Evolutionary conservation across 2,888 invertebrate species (phyloP).

Genomic region (Patella ulyssiponensis): DNA sequence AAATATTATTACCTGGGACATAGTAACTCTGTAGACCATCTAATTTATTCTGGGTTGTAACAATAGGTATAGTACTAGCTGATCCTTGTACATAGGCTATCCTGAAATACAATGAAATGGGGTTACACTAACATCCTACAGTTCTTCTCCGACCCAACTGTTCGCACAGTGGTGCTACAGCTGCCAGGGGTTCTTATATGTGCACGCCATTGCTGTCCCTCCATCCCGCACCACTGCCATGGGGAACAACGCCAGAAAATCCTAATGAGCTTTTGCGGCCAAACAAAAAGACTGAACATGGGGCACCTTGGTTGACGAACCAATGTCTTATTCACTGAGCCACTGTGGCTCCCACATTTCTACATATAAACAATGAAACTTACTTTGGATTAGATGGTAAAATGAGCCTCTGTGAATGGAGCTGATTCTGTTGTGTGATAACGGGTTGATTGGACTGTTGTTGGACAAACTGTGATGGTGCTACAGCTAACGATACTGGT

Average conservation of each 20-base stretch:
- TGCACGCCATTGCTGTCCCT: too few relatives aligned
- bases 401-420: conserved; percentile 30
- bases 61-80: not conserved
- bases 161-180: too few relatives aligned
- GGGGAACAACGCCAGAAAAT: too few relatives aligned
- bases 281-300: too few relatives aligned
- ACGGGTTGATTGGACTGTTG: conserved; percentile 11
- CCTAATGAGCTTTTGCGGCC: too few relatives aligned
- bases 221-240: too few relatives aligned
- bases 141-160: too few relatives aligned
- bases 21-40: not conserved
- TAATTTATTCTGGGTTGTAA: not conserved
- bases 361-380: not conserved
- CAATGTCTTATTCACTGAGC: too few relatives aligned
- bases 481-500: conserved; percentile 16
- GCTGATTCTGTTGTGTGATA: conserved; percentile 26
- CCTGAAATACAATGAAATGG: not conserved
- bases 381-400: not conserved
- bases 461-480: conserved; percentile 27
- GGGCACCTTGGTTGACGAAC: too few relatives aligned
- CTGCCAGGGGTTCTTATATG: too few relatives aligned
- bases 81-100: conserved; percentile 8
- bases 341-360: too few relatives aligned
- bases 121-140: too few relatives aligned
- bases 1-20: not conserved